A percentile compares a stretch with the other conserved stretches of the same genome.
Evolutionary conservation across 1,140 invertebrate genomes (phyloP).

Genomic region (Thaumatotibia leucotreta): DNA sequence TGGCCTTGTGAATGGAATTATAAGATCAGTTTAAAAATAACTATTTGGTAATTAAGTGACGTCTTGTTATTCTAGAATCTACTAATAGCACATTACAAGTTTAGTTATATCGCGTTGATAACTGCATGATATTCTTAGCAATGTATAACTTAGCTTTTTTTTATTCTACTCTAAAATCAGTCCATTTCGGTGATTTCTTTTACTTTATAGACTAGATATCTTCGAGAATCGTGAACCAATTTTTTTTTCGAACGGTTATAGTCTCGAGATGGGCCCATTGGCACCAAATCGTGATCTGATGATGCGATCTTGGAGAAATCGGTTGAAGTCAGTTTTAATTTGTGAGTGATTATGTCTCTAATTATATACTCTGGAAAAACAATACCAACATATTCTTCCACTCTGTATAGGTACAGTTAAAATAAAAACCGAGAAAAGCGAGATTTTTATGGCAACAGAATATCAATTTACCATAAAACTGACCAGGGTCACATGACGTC

Average conservation of each 20-base stretch:
- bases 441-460: neutral
- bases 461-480: neutral
- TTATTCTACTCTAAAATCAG: neutral
- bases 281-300: too few species aligned
- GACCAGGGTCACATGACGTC: neutral
- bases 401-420: too few species aligned
- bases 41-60: neutral
- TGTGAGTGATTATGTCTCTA: too few species aligned
- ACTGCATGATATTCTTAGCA: neutral
- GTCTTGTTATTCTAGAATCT: neutral
- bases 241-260: too few species aligned
- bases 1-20: neutral
- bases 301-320: too few species aligned
- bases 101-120: neutral
- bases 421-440: too few species aligned
- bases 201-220: too few species aligned
- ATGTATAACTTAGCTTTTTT: neutral
- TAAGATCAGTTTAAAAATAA: neutral
- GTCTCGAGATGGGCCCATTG: too few species aligned
- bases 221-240: too few species aligned
- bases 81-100: neutral
- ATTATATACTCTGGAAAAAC: too few species aligned
- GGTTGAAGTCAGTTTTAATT: too few species aligned
- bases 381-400: neutral
- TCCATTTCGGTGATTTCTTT: too few species aligned